Conservation (phyloP, 2,797 vertebrate genomes). For the Sebastes reedi region DNA sequence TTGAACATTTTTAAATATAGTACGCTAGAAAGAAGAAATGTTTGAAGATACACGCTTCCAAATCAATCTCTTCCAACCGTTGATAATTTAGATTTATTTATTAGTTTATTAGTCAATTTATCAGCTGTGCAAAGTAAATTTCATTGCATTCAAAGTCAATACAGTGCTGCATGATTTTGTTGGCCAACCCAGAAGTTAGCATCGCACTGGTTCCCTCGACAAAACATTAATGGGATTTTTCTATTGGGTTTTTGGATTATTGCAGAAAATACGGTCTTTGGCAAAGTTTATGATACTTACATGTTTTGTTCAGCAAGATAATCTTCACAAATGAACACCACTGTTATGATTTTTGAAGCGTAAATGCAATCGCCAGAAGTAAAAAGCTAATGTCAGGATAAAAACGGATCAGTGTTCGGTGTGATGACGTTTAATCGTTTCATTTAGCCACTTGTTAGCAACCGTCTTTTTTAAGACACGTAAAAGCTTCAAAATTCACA, state of each 20-base stretch:
- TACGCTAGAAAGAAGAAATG: too few species aligned
- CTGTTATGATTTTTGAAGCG: not conserved
- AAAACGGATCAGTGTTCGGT: not conserved
- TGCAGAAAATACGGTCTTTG: not conserved
- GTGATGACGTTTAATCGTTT: not conserved
- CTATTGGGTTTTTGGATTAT: not conserved
- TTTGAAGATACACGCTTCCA: not conserved
- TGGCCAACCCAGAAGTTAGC: not conserved
- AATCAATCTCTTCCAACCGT: not conserved
- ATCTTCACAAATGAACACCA: not conserved
- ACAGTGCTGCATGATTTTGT: not conserved
- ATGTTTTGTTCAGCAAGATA: not conserved
- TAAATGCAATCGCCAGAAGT: not conserved
- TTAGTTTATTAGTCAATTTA: not conserved
- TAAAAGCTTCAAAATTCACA: not conserved
- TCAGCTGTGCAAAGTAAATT: not conserved
- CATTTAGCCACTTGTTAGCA: not conserved
- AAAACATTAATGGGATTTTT: not conserved
- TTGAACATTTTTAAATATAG: not conserved
- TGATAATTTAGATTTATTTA: not conserved
- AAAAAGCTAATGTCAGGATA: not conserved
- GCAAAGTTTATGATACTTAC: not conserved
- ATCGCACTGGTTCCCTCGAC: not conserved
- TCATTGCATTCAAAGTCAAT: not conserved
- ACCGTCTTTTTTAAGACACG: not conserved